Evolutionary conservation across 2,797 vertebrate genomes (phyloP), one percentile per base, ranked within the genome.

Genomic region (Poecilia picta): DNA sequence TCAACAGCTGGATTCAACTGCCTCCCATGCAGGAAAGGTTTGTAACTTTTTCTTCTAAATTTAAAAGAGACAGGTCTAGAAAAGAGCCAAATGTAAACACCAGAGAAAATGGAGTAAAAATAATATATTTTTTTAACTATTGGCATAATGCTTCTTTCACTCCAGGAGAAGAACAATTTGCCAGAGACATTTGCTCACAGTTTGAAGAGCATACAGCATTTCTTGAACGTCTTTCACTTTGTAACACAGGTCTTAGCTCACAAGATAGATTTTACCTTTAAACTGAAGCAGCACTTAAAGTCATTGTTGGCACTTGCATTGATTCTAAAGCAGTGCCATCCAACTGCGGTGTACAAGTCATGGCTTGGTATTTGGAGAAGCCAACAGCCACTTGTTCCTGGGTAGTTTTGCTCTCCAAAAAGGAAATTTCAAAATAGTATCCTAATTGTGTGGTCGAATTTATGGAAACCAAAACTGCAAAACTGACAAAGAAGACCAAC

Each of bases 11-110:
- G 98, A 98, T 99, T 92, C 98, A 99, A 92, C 94, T 99, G 88
- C 98, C 98, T 55, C 98, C 98, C 45, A 99, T 99, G 98, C 98
- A 99, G 94, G 98, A 99, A 95, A 97, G 98, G 98, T 99, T 95
- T 95, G 95, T 62, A 5, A 51, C 7, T 4, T 66, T 80, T 43
- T 13, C 20, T 47, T 41, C 73, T 28, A 18, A 62, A 72, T 49
- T 43, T 39, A 49, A 33, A 25, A 41, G 36, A 41, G 8, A 41
- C 33, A 12, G 8, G 33, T 68, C 12, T 68, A 68, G 25, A 39
- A 12, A 72, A 64, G 2, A 36, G 18, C n/a, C n/a, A 2, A 46
- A 46, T 31, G 18, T 62, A 41, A 39, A 31, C 23, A 59, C 25
- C 31, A 31, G n/a, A 16, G 28, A 36, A 57, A 8, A 28, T 28